phyloP scores from a whole-genome alignment of 92 coral and sea anemone species.

The Epizoanthus ramosus region DNA sequence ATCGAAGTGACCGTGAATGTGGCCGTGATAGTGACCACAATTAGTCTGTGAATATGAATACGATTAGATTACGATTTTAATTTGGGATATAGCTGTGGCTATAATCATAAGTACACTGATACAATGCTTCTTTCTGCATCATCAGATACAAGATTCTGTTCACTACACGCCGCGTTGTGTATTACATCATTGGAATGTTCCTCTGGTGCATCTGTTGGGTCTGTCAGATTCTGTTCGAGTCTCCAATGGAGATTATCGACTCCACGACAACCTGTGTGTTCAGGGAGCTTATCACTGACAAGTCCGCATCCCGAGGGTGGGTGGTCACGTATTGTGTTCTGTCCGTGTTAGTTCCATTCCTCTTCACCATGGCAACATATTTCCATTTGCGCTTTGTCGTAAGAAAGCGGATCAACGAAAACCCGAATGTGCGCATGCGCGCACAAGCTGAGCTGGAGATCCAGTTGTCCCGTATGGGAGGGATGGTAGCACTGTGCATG shows the following conservation, averaged over 20 bases:
- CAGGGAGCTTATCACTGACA: conserved; percentile 23
- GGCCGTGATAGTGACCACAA: too few species aligned
- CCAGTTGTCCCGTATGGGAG: conserved; percentile 36
- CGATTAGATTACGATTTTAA: too few species aligned
- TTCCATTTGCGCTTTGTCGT: conserved; percentile 28
- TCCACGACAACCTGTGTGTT: conserved; percentile 19
- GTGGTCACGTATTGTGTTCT: conserved; percentile 26
- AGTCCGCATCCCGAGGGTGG: conserved; percentile 26
- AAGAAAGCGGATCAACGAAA: conserved; percentile 5
- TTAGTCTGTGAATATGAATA: too few species aligned
- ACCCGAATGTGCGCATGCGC: background rate
- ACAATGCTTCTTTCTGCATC: too few species aligned
- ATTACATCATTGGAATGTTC: background rate
- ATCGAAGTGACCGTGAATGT: too few species aligned
- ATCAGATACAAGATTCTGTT: conserved; percentile 2
- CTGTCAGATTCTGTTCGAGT: conserved; percentile 5
- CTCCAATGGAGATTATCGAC: conserved; percentile 4
- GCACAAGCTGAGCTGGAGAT: conserved; percentile 26
- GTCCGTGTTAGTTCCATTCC: conserved; percentile 24
- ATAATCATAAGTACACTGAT: too few species aligned
- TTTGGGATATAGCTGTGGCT: too few species aligned
- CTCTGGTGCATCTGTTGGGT: conserved; percentile 29
- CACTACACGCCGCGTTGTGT: conserved; percentile 10
- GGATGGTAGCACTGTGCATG: conserved; percentile 23
- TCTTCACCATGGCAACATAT: conserved; percentile 40